These are phyloP conservation scores for Pipistrellus pipistrellus DNA, from an alignment of 2,797 vertebrate species.

Conservation along the genomic window DNA sequence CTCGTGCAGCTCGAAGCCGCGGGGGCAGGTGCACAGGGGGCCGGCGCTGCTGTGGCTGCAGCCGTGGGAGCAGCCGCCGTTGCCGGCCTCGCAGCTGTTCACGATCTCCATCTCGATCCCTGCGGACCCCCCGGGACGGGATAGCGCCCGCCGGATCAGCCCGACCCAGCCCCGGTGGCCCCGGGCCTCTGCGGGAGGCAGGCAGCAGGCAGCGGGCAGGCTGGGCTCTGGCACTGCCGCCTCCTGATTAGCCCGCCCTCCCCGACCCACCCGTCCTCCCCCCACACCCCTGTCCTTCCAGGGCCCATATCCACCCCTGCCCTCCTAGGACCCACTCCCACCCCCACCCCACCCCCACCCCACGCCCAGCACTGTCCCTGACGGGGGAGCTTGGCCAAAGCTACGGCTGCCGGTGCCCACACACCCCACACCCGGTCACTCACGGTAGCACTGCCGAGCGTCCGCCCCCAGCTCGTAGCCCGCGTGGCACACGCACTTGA, in stretches of 20 bases:
- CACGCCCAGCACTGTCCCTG: background rate
- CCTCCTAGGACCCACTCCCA: background rate
- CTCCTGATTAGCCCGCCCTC: background rate
- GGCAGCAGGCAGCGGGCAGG: background rate
- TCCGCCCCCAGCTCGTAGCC: slow-evolving; percentile 96
- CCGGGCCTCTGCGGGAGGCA: too few relatives aligned
- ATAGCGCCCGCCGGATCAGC: rapidly evolving
- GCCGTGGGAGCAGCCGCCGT: slow-evolving; percentile 94
- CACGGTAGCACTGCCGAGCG: slow-evolving; percentile 95
- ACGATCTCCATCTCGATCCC: slow-evolving; percentile 99
- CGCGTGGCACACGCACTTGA: slow-evolving; percentile 92
- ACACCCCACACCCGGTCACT: background rate
- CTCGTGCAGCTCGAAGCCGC: slow-evolving; percentile 90
- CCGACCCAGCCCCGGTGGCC: background rate
- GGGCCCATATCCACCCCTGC: too few relatives aligned
- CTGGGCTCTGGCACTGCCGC: background rate
- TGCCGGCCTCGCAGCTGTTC: slow-evolving; percentile 95
- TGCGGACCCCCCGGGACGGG: slow-evolving; percentile 73
- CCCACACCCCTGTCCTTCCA: too few relatives aligned
- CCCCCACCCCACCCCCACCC: too few relatives aligned
- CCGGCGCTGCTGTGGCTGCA: slow-evolving; percentile 94
- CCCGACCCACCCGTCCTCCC: background rate
- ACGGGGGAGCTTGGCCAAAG: background rate
- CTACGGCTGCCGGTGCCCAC: rapidly evolving
- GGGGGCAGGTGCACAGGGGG: slow-evolving; percentile 94